phyloP scores from a whole-genome alignment of 2,113 vertebrate genomes.

The Hyla sarda region DNA sequence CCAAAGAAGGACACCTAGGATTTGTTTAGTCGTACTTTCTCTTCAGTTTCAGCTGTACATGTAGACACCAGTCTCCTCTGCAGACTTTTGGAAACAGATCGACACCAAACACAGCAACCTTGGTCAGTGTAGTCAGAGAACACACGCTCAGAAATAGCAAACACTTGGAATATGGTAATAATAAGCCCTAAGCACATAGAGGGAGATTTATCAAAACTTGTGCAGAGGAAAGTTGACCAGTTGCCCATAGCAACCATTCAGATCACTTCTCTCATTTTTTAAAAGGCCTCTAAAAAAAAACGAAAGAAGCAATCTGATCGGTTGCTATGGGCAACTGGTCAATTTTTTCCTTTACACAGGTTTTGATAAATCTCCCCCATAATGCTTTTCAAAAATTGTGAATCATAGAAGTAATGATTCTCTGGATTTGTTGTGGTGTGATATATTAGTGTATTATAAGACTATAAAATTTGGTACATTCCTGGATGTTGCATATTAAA shows the following conservation, averaged over 20 bases:
- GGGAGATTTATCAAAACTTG: no score
- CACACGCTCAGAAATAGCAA: background rate
- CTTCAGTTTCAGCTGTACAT: constrained; percentile 9
- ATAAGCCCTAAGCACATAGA: background rate
- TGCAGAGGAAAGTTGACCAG: no score
- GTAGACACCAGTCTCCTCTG: constrained; percentile 4
- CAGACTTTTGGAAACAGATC: constrained; percentile 44
- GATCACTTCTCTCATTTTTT: no score
- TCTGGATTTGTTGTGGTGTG: background rate
- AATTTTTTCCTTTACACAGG: no score
- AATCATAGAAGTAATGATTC: background rate
- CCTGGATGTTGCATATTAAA: no score
- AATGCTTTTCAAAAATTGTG: background rate
- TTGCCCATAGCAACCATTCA: no score
- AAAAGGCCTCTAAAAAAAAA: no score
- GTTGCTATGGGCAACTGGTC: no score
- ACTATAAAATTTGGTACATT: no score
- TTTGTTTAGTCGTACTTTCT: constrained; percentile 28
- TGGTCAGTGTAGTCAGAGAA: constrained; percentile 6
- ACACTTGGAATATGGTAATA: background rate
- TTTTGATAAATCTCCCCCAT: no score
- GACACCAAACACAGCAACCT: constrained; percentile 31
- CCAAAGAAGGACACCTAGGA: constrained; percentile 30
- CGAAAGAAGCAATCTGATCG: no score
- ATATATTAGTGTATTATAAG: no score